phyloP scores from a whole-genome alignment of 1,140 invertebrate genomes.

The Drosophila melanogaster region Release_6_plus_ISO1_MT NC_004354.4:9738501-9739000 shows the following conservation, averaged over 20 bases:
- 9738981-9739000: slow-evolving; percentile 79
- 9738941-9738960: slow-evolving; percentile 78
- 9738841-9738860: slow-evolving; percentile 63
- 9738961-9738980: slow-evolving; percentile 81
- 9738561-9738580: not conserved
- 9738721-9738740: not conserved
- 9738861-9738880: slow-evolving; percentile 62
- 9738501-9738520: slow-evolving; percentile 53
- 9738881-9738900: slow-evolving; percentile 56
- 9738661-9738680: not conserved
- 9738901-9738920: slow-evolving; percentile 27
- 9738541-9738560: slow-evolving; percentile 52
- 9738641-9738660: too few relatives aligned
- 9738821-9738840: slow-evolving; percentile 44
- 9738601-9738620: not conserved
- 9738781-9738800: slow-evolving; percentile 55
- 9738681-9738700: not conserved
- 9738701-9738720: not conserved
- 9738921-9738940: slow-evolving; percentile 73
- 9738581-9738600: not conserved
- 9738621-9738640: not conserved
- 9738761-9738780: slow-evolving; percentile 26
- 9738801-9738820: slow-evolving; percentile 64
- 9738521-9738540: slow-evolving; percentile 59
- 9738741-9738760: not conserved